These are phyloP conservation scores for Gastrophysa polygoni DNA, from an alignment of 2,888 invertebrate genomes.

Conservation along the genomic window DNA sequence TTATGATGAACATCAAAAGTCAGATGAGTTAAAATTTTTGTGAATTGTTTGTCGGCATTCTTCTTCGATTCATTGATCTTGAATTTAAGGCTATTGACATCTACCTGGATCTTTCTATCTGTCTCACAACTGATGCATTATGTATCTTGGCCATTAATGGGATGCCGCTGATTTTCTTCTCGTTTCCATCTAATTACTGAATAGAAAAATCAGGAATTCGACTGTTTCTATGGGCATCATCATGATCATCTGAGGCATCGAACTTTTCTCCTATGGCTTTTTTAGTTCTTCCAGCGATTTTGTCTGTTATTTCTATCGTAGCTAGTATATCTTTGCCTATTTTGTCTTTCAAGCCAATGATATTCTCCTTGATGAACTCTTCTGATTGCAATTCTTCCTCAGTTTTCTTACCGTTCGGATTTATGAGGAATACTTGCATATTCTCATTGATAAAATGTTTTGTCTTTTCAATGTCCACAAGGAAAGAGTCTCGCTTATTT, in stretches of 20 bases:
- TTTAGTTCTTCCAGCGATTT: slow-evolving; percentile 11
- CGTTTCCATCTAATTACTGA: not conserved
- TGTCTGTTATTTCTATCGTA: not conserved
- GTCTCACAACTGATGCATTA: not conserved
- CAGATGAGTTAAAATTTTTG: too few relatives aligned
- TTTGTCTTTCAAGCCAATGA: slow-evolving; percentile 2
- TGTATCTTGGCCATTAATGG: not conserved
- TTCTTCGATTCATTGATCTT: slow-evolving; percentile 6
- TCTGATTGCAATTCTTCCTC: slow-evolving; percentile 14
- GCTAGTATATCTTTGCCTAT: slow-evolving; percentile 11
- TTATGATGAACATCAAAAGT: too few relatives aligned
- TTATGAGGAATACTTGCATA: slow-evolving; percentile 6
- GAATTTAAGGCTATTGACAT: slow-evolving; percentile 3
- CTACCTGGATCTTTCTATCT: slow-evolving; percentile 4
- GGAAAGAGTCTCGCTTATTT: not conserved
- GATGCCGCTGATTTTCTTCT: not conserved
- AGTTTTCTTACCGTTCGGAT: slow-evolving; percentile 13
- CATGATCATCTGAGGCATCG: not conserved
- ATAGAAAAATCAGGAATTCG: not conserved
- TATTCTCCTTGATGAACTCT: slow-evolving; percentile 10
- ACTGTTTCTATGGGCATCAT: not conserved
- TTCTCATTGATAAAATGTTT: slow-evolving; percentile 11
- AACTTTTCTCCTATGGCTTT: slow-evolving; percentile 3
- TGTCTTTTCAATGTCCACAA: not conserved
- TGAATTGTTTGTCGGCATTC: not conserved